Conservation (phyloP, 1,140 invertebrate species). For the Papilio dardanus region DNA sequence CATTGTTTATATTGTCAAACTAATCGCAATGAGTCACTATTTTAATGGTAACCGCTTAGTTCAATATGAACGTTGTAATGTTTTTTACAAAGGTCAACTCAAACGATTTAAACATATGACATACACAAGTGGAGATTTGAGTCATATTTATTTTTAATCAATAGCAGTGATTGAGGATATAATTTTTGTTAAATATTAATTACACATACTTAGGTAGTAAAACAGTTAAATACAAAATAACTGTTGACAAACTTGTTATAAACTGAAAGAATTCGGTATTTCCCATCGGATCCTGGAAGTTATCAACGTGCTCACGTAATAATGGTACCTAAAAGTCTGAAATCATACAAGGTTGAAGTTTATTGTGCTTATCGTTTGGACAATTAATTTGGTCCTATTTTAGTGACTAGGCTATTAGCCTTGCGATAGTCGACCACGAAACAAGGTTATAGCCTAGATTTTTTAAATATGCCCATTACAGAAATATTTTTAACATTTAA, state of each 20-base stretch:
- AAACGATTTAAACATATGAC: background rate
- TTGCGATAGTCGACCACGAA: background rate
- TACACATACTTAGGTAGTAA: too few species aligned
- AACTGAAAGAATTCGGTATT: too few species aligned
- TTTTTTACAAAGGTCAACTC: conserved; percentile 15
- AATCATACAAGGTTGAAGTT: background rate
- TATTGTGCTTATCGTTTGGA: background rate
- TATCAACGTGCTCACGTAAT: background rate
- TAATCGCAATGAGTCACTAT: conserved; percentile 4
- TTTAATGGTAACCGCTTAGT: conserved; percentile 12
- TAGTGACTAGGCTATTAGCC: background rate
- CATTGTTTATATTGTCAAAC: conserved; percentile 16
- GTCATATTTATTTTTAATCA: conserved; percentile 4
- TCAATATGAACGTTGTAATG: conserved; percentile 17
- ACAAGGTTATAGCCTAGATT: background rate
- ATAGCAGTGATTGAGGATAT: background rate
- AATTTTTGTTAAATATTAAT: background rate
- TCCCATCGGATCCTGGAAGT: background rate
- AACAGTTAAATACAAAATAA: background rate
- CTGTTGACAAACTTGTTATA: too few species aligned
- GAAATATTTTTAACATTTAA: background rate
- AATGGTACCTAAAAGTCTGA: background rate
- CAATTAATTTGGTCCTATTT: background rate
- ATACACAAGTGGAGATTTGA: background rate
- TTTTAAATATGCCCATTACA: background rate